Evolutionary conservation across 1,140 invertebrate species (phyloP), one percentile per base, ranked within the genome.

Genomic region (Procambarus clarkii): DNA sequence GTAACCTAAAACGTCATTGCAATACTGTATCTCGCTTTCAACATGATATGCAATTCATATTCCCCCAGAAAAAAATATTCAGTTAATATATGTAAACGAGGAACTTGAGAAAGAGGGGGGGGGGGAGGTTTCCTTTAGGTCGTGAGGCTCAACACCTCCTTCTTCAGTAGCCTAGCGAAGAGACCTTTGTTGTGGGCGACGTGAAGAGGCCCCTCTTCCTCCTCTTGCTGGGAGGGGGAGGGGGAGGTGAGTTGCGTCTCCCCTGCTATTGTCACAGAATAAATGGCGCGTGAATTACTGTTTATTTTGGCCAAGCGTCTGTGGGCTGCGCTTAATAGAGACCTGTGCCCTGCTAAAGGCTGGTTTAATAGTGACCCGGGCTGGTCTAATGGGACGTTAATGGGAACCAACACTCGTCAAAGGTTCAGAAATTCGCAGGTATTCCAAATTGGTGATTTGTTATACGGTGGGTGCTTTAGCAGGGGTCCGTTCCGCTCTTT

Each of bases 221-320:
- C 77, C 18, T 24, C 44, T 3, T 3, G 44, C 21, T 7, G 45
- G 4, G 7, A 11, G 71, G 74, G n/a, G 71, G 15, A 4, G 48
- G n/a, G 5, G 69, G 69, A 7, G 46, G 85, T 87, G 85, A 78
- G 85, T 87, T 87, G 76, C 85, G 50, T 64, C 60, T 87, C 74
- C 85, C 74, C 24, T 11, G 21, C 85, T 34, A 87, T 87, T 87
- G 85, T 87, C 74, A 71, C 77, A 60, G 58, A 76, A 46, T 64
- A 87, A 87, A 87, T 87, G 85, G 85, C 76, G 85, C 50, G 85
- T 87, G 85, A 87, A 87, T 87, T 87, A 79, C 85, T 87, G 85
- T 87, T 87, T 87, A 87, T 79, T 87, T 87, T 78, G 60, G 85
- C 24, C 71, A 46, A 50, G 48, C 44, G 50, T 54, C 71, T 45